phyloP scores from a whole-genome alignment of 2,888 invertebrate species.

The Parapristionchus giblindavisi region DNA sequence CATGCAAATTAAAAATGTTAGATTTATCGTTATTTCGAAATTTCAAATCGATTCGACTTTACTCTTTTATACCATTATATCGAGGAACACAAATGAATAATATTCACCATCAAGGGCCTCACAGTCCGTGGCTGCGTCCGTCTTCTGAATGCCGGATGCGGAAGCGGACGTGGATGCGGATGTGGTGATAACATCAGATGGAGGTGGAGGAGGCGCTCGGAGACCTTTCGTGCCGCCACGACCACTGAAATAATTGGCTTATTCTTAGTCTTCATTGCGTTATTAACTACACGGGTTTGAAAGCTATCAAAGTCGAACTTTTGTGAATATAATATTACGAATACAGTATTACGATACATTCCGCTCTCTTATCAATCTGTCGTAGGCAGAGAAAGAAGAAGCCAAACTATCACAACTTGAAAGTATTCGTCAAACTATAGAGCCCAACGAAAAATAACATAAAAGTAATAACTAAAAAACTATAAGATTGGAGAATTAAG shows the following conservation, averaged over 20 bases:
- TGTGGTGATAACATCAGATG: not conserved
- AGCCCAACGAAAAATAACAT: not conserved
- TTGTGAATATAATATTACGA: too few relatives aligned
- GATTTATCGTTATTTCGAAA: too few relatives aligned
- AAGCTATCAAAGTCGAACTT: too few relatives aligned
- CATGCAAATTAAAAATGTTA: not conserved
- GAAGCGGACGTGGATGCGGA: slow-evolving; percentile 9
- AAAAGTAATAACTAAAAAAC: too few relatives aligned
- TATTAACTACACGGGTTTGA: too few relatives aligned
- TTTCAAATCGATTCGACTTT: not conserved
- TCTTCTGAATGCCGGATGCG: not conserved
- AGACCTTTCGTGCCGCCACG: slow-evolving; percentile 57
- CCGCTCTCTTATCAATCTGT: too few relatives aligned
- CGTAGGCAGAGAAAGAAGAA: too few relatives aligned
- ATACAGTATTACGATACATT: too few relatives aligned
- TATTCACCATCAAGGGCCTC: slow-evolving; percentile 3
- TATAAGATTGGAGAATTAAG: not conserved
- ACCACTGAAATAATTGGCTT: slow-evolving; percentile 44
- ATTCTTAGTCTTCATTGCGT: too few relatives aligned
- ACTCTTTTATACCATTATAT: too few relatives aligned
- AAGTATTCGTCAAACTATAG: not conserved
- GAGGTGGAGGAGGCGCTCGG: slow-evolving; percentile 44
- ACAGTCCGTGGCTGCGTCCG: slow-evolving; percentile 26
- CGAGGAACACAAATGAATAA: too few relatives aligned
- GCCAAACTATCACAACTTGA: not conserved